phyloP scores from a whole-genome alignment of 2,797 vertebrate genomes.

The Yasuhikotakia modesta region DNA sequence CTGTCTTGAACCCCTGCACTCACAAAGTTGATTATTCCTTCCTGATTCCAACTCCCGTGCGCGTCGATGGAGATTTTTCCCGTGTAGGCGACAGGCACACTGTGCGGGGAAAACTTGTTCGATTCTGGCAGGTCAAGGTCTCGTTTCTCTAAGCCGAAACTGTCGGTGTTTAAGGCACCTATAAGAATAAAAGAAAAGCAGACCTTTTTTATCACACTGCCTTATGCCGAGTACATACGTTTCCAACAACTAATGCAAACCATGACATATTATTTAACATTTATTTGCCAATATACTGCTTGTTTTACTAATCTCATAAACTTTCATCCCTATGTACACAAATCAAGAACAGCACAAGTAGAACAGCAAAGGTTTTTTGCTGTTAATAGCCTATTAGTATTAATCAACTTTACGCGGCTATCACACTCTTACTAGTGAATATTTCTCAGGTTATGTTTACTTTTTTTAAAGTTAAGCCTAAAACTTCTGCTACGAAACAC shows the following conservation, averaged over 20 bases:
- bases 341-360: not conserved
- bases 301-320: too few relatives aligned
- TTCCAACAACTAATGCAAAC: not conserved
- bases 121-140: conserved; percentile 29
- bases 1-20: conserved; percentile 72
- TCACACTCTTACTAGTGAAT: not conserved
- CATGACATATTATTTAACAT: too few relatives aligned
- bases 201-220: not conserved
- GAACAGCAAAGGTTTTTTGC: not conserved
- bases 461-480: not conserved
- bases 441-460: not conserved
- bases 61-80: conserved; percentile 89
- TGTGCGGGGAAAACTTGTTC: conserved; percentile 60
- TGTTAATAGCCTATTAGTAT: too few relatives aligned
- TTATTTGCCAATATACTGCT: too few relatives aligned
- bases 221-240: not conserved
- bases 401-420: too few relatives aligned
- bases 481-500: not conserved
- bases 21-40: conserved; percentile 85
- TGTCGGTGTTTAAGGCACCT: conserved; percentile 47
- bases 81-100: conserved; percentile 83
- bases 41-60: conserved; percentile 79
- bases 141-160: conserved; percentile 24
- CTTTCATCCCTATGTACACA: too few relatives aligned
- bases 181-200: conserved; percentile 3